Percentiles rank a stretch among this genome's conserved stretches.
phyloP scores from a whole-genome alignment of 2,888 invertebrate genomes.

The Chesias legatella region DNA sequence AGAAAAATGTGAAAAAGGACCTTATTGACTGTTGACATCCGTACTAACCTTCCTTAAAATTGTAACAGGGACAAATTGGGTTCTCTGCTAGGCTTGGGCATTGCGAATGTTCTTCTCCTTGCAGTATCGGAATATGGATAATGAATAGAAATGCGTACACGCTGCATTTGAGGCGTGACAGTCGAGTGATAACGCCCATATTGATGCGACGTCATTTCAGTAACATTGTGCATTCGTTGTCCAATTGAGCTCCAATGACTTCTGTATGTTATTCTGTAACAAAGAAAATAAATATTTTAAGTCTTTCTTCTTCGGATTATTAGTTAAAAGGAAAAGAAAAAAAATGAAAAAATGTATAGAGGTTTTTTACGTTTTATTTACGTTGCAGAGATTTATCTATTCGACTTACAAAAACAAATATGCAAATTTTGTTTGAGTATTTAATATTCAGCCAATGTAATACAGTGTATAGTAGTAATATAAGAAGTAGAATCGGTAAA shows the following conservation, averaged over 20 bases:
- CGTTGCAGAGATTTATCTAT: too few species aligned
- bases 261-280: slow-evolving; percentile 33
- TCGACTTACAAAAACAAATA: too few species aligned
- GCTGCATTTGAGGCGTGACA: slow-evolving; percentile 65
- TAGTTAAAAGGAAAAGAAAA: too few species aligned
- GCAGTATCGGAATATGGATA: slow-evolving; percentile 73
- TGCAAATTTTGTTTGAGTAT: too few species aligned
- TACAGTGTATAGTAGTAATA: too few species aligned
- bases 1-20: too few species aligned
- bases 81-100: slow-evolving; percentile 89
- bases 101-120: slow-evolving; percentile 77
- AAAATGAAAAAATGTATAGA: too few species aligned
- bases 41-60: slow-evolving; percentile 88
- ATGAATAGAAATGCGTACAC: slow-evolving; percentile 79
- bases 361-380: too few species aligned
- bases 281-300: too few species aligned
- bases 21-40: slow-evolving; percentile 36
- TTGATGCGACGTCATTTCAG: slow-evolving; percentile 71
- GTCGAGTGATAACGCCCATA: slow-evolving; percentile 64
- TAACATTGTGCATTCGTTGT: slow-evolving; percentile 66
- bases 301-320: too few species aligned
- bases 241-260: slow-evolving; percentile 23
- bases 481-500: too few species aligned
- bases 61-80: slow-evolving; percentile 94
- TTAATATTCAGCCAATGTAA: too few species aligned